phyloP scores from a whole-genome alignment of 1,140 invertebrate genomes.

The Papilio polytes region DNA sequence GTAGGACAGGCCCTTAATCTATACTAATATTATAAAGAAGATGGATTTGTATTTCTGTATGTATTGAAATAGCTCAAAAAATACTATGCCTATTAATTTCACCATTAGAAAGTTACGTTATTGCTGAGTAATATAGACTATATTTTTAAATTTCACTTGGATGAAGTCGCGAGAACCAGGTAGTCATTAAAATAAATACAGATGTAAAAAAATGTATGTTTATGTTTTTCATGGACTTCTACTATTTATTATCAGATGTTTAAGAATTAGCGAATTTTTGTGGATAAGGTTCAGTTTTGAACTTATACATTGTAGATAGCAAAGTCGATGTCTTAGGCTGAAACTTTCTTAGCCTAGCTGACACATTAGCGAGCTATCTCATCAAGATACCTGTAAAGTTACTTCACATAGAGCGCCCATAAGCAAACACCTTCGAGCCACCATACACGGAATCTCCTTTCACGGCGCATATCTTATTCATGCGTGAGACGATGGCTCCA shows the following conservation, averaged over 20 bases:
- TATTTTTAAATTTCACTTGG: too few species aligned
- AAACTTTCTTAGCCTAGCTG: slow-evolving; percentile 34
- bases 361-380: slow-evolving; percentile 51
- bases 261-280: not conserved
- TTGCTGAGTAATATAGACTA: too few species aligned
- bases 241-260: too few species aligned
- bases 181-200: too few species aligned
- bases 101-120: too few species aligned
- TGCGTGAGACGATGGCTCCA: slow-evolving; percentile 51
- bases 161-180: too few species aligned
- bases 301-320: not conserved
- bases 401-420: slow-evolving; percentile 41
- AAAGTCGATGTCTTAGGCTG: slow-evolving; percentile 23
- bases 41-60: too few species aligned
- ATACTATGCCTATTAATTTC: too few species aligned
- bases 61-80: too few species aligned
- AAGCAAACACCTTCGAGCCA: slow-evolving; percentile 46
- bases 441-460: slow-evolving; percentile 50
- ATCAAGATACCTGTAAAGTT: slow-evolving; percentile 50
- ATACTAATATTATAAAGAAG: too few species aligned
- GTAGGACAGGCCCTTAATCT: too few species aligned
- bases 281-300: not conserved
- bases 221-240: not conserved
- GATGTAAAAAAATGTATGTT: too few species aligned
- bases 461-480: slow-evolving; percentile 57